Evolutionary conservation across 64 coral and sea anemone genomes (phyloP).

Genomic region (Astreopora myriophthalma): DNA sequence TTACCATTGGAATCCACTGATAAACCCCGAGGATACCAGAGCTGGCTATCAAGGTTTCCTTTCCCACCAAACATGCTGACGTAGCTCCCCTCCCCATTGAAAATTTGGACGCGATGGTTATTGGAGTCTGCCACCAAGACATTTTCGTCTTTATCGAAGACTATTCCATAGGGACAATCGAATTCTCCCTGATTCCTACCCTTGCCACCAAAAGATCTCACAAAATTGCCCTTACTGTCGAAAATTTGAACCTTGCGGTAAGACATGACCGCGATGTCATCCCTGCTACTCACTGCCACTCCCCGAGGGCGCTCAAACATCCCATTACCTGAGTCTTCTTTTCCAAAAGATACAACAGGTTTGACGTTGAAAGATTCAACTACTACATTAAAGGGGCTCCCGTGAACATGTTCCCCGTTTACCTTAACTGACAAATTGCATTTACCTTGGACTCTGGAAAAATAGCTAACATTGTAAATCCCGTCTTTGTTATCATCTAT

Average conservation of each 20-base stretch:
- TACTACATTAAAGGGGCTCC: neutral
- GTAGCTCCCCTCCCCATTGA: neutral
- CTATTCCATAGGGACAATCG: neutral
- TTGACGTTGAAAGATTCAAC: neutral
- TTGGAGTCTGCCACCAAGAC: neutral
- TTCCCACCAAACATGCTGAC: neutral
- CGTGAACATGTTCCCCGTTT: neutral
- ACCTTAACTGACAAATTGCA: constrained; percentile 3
- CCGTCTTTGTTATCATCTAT: neutral
- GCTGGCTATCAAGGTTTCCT: constrained; percentile 1
- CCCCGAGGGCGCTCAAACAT: neutral
- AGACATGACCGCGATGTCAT: neutral
- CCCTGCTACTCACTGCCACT: constrained; percentile 10
- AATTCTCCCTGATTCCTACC: neutral
- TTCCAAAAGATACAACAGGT: neutral
- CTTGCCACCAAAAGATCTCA: constrained; percentile 2
- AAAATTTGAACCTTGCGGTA: neutral
- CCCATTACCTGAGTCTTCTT: neutral
- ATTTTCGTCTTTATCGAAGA: neutral
- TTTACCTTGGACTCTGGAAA: constrained; percentile 24
- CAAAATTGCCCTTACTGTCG: neutral
- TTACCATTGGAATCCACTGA: constrained; percentile 74
- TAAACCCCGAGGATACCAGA: constrained; percentile 78
- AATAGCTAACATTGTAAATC: constrained; percentile 30
- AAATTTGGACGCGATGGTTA: neutral